A percentile compares a stretch with the other conserved stretches of the same genome.
phyloP scores from a whole-genome alignment of 2,113 vertebrate genomes.

The Colaptes auratus region DNA sequence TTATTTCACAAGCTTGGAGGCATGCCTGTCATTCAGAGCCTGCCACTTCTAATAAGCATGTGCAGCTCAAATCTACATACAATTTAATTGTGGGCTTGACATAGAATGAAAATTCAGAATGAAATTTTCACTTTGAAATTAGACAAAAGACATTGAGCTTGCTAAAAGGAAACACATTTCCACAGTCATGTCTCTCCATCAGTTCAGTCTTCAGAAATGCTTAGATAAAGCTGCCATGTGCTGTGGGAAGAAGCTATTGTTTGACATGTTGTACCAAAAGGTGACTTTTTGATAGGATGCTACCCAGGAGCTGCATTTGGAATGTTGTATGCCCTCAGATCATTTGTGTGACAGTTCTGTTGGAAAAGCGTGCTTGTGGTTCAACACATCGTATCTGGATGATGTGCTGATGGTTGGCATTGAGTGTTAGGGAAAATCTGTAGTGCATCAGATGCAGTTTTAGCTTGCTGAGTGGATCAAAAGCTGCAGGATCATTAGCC shows the following conservation, averaged over 20 bases:
- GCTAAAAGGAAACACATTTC: not conserved
- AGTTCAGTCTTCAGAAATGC: not conserved
- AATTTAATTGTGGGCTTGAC: not conserved
- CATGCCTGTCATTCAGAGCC: not conserved
- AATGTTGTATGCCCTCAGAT: not conserved
- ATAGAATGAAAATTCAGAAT: not conserved
- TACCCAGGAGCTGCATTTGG: not conserved
- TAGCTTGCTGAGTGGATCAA: not conserved
- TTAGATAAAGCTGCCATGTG: not conserved
- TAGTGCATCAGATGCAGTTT: not conserved
- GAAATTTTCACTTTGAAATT: not conserved
- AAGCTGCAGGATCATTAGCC: not conserved
- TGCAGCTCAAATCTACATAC: not conserved
- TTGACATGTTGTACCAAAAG: not conserved
- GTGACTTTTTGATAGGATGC: not conserved
- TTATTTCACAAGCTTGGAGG: slow-evolving; percentile 15
- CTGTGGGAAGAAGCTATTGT: not conserved
- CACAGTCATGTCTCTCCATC: not conserved
- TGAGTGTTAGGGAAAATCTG: not conserved
- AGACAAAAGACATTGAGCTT: not conserved
- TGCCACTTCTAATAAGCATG: not conserved
- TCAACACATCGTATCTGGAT: not conserved
- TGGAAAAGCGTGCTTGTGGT: not conserved
- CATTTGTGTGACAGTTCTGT: not conserved
- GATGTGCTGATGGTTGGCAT: not conserved